Conservation (phyloP, 1,140 invertebrate genomes). For the Tachypleus tridentatus region DNA sequence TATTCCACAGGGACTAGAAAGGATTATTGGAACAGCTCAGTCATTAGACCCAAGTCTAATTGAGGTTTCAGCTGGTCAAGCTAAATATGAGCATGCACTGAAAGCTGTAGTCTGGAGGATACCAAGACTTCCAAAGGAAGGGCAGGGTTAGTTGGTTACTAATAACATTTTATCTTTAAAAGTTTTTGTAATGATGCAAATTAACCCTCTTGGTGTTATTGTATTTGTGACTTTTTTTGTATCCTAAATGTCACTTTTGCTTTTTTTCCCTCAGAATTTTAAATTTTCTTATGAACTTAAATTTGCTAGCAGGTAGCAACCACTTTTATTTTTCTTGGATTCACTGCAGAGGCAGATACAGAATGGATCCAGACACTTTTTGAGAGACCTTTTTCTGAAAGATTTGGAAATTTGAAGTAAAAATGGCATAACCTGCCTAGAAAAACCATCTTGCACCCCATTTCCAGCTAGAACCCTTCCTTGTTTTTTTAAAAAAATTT, state of each 20-base stretch:
- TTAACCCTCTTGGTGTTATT: background rate
- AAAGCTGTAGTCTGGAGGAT: constrained; percentile 96
- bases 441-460: too few relatives aligned
- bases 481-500: too few relatives aligned
- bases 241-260: background rate
- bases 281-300: too few relatives aligned
- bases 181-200: background rate
- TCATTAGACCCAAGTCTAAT: constrained; percentile 84
- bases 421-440: too few relatives aligned
- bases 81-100: constrained; percentile 99
- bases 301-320: too few relatives aligned
- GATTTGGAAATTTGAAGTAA: too few relatives aligned
- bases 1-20: constrained; percentile 61
- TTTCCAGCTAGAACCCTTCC: too few relatives aligned
- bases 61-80: constrained; percentile 93
- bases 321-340: too few relatives aligned
- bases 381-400: too few relatives aligned
- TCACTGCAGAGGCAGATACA: too few relatives aligned
- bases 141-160: constrained; percentile 59
- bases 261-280: too few relatives aligned
- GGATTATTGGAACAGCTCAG: constrained; percentile 75
- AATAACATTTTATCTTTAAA: constrained; percentile 1
- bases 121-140: constrained; percentile 86
- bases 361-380: too few relatives aligned
- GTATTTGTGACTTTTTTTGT: constrained; percentile 2